Percentiles rank a stretch among this genome's conserved stretches.
Evolutionary conservation across 1,140 invertebrate species (phyloP).

Genomic region (Octopus bimaculoides): DNA sequence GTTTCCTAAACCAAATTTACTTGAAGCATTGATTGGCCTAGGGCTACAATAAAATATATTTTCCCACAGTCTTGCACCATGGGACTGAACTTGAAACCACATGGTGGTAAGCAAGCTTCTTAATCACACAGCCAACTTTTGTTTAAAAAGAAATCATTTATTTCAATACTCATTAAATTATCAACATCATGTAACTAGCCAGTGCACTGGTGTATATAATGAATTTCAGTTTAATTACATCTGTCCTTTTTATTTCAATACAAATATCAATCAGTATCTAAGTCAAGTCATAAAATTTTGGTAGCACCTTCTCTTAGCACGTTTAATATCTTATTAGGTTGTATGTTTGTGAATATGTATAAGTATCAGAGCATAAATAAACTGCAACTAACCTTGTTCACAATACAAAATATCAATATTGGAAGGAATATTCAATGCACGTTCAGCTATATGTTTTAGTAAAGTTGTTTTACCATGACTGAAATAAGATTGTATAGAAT

Average conservation of each 20-base stretch:
- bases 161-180: no score
- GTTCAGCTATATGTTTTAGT: constrained; percentile 84
- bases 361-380: not conserved
- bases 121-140: no score
- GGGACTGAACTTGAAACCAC: no score
- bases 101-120: no score
- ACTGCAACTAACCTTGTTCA: constrained; percentile 72
- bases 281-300: not conserved
- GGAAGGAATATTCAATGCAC: constrained; percentile 88
- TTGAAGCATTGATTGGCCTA: no score
- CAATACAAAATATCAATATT: constrained; percentile 97
- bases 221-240: not conserved
- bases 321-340: not conserved
- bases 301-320: not conserved
- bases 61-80: no score
- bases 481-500: constrained; percentile 34
- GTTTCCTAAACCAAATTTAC: no score
- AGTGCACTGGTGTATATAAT: not conserved
- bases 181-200: no score
- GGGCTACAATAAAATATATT: no score
- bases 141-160: no score
- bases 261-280: not conserved
- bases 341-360: not conserved
- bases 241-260: not conserved
- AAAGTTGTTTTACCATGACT: constrained; percentile 99